Percentiles rank a stretch among this genome's conserved stretches.
Evolutionary conservation across 2,797 vertebrate species (phyloP).

Genomic region (Mormyrops attenuatus): DNA sequence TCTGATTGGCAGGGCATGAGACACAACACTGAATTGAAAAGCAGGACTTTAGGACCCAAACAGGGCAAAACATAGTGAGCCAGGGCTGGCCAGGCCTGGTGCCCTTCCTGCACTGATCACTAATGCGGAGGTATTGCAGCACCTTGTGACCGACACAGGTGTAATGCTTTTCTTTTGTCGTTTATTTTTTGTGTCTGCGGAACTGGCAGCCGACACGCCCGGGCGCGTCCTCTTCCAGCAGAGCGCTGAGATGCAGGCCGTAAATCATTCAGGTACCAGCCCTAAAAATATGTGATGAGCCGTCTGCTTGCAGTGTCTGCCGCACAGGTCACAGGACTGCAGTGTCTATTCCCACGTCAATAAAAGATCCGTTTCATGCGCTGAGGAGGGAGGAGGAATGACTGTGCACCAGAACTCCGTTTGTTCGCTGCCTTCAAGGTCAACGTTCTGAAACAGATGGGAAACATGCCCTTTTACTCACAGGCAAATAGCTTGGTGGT

Average conservation of each 20-base stretch:
- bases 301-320: conserved; percentile 18
- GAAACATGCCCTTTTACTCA: not conserved
- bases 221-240: not conserved
- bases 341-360: not conserved
- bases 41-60: not conserved
- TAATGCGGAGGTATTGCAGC: not conserved
- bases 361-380: not conserved
- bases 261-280: conserved; percentile 36
- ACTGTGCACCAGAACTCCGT: not conserved
- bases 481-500: not conserved
- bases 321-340: not conserved
- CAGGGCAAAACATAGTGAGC: not conserved
- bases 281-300: conserved; percentile 37
- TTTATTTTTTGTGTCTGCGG: not conserved
- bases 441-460: not conserved
- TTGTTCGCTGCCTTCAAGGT: not conserved
- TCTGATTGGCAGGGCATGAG: conserved; percentile 23
- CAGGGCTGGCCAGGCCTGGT: not conserved
- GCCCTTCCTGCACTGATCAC: not conserved
- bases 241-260: not conserved
- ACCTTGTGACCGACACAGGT: not conserved
- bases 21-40: conserved; percentile 1
- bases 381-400: not conserved
- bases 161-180: not conserved
- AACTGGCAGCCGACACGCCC: not conserved